Base-by-base conservation (phyloP, 2,113 vertebrate species). In the Oryctolagus cuniculus region DNA sequence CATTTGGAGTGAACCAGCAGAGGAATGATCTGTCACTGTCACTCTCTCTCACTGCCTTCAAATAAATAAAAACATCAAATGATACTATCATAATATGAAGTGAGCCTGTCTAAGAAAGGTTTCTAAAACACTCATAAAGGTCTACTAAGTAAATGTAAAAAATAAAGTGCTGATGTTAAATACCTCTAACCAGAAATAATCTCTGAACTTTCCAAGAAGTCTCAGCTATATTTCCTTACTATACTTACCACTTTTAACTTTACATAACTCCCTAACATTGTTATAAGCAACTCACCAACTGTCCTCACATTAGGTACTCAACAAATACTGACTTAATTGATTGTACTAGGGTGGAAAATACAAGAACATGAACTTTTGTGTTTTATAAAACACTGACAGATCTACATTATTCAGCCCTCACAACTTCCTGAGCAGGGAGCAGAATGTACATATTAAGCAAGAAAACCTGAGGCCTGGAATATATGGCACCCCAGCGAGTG, bases 341-440 rank as follows among this genome's bases (percentile, higher is more conserved):
- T 29, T 72, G 44, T 16, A 31, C 9, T 5, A 21, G 55, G 11
- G 25, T 72, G 38, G 31, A 93, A 51, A 83, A 34, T 75, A 79
- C 27, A 82, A 92, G 22, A 73, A 78, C 8, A 81, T 38, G 64
- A 93, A 72, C 1, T 27, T 87, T 80, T n/a, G 7, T 24, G 67
- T 53, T 93, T 95, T 21, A 94, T 44, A 90, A 87, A 95, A 67
- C n/a, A 81, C 24, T 49, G n/a, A 74, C 51, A 83, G n/a, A 89
- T 79, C 36, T 72, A 64, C n/a, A 83, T 69, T 53, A 74, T 44
- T 66, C 29, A 17, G 90, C 69, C 58, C 75, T 87, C 70, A 82
- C 11, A 51, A 64, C 9, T 25, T 74, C 49, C n/a, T 55, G 34
- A 29, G 6, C 75, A 97, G 22, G 31, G 92, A 16, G 31, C 24